Evolutionary conservation across 2,113 vertebrate genomes (phyloP), one percentile per base, ranked within the genome.

Genomic region (Pampusana beccarii): DNA sequence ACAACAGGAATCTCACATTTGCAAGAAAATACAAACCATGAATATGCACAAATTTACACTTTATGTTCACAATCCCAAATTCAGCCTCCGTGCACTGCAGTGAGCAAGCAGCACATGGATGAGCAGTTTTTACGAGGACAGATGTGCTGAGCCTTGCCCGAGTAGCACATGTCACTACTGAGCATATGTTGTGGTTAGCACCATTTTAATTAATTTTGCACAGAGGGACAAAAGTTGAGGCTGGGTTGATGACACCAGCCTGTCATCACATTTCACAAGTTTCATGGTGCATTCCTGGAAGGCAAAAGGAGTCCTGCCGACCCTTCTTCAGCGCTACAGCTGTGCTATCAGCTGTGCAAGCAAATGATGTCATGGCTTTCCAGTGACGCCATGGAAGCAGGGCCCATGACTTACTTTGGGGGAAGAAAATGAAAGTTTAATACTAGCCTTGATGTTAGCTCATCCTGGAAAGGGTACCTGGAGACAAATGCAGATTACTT

Each of bases 41-140:
- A 34, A 15, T 6, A 33, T 0, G 6, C 10, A 51, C 3, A 28
- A 6, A 51, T 57, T 57, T 36, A 6, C 7, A 7, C 21, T 36
- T 80, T 4, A 33, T 3, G 9, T 42, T 94, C 80, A 70, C 54
- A 70, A 9, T 15, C 40, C 69, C 60, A 62, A 3, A 69, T 50
- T 62, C 80, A 86, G 5, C 31, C 18, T 65, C 20, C 34, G 5
- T 0, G 0, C 11, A 26, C 11, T 1, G 0, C 38, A 53, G 11
- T 1, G 3, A 57, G 57, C 33, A 75, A 24, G 44, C 50, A 88
- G 38, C 33, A 24, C 5, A 0, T 0, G 12, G 82, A 18, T 16
- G 34, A 42, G 10, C 5, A 20, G 6, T 7, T 92, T 79, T n/a
- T 13, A 62, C 17, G 3, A 1, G 33, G 46, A 33, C 25, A 79